Evolutionary conservation across 2,797 vertebrate species (phyloP).

Genomic region (Crenichthys baileyi): DNA sequence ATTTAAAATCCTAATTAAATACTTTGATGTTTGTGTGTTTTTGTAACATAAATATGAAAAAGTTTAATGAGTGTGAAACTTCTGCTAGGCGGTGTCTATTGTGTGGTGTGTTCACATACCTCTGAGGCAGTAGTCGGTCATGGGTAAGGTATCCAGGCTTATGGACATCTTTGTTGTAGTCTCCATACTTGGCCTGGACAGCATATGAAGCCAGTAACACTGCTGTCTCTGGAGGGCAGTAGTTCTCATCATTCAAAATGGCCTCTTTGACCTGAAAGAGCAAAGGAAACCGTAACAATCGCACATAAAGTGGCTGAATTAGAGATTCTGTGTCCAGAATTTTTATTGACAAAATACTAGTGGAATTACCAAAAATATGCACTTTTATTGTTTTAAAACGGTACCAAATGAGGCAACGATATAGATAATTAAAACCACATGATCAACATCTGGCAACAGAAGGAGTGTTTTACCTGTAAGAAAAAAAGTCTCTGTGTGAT

Average conservation of each 20-base stretch:
- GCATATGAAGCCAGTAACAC: conserved; percentile 95
- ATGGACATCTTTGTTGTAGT: conserved; percentile 92
- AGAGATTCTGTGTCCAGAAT: neutral
- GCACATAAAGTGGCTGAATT: neutral
- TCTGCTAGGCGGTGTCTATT: neutral
- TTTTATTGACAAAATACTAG: neutral
- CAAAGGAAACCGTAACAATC: neutral
- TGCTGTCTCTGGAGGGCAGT: conserved; percentile 97
- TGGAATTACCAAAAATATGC: neutral
- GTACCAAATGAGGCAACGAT: neutral
- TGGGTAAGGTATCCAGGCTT: conserved; percentile 93
- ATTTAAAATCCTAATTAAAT: no score
- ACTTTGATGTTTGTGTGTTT: no score
- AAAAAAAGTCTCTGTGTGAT: conserved; percentile 98
- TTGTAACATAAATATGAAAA: no score
- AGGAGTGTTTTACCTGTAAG: conserved; percentile 84
- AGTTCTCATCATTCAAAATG: conserved; percentile 97
- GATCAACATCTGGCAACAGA: neutral
- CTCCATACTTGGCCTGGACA: conserved; percentile 95
- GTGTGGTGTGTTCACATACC: conserved; percentile 72
- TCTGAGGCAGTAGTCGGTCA: conserved; percentile 94
- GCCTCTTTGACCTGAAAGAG: conserved; percentile 89
- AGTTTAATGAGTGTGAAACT: no score
- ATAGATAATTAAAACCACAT: no score
- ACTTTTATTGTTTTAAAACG: neutral